phyloP scores from a whole-genome alignment of 2,113 vertebrate species.

The Phoxinus phoxinus region DNA sequence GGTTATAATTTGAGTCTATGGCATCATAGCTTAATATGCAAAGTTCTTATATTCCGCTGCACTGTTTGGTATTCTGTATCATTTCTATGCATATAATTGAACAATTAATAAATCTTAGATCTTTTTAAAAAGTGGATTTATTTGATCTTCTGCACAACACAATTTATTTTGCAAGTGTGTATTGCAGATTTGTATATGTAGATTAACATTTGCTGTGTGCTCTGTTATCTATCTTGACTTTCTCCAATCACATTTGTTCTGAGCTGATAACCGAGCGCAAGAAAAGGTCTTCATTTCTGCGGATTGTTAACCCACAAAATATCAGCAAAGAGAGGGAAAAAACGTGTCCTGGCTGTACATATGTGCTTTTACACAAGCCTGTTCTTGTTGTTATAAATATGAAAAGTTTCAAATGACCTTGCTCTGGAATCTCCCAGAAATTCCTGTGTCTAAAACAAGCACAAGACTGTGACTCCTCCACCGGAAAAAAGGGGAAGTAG shows the following conservation, averaged over 20 bases:
- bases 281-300: neutral
- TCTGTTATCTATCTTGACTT: neutral
- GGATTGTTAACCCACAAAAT: neutral
- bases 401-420: neutral
- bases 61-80: neutral
- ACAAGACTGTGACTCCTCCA: conserved; percentile 21
- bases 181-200: too few relatives aligned
- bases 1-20: neutral
- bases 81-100: neutral
- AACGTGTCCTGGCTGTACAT: neutral
- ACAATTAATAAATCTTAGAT: neutral
- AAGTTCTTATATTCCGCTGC: neutral
- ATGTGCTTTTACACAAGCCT: neutral
- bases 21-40: neutral
- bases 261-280: neutral
- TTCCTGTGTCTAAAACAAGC: neutral
- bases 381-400: neutral
- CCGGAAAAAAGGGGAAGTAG: neutral
- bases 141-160: neutral
- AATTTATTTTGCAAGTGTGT: too few relatives aligned
- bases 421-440: conserved; percentile 6
- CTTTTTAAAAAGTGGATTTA: neutral
- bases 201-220: neutral
- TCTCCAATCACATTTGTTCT: neutral
- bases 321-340: too few relatives aligned